phyloP scores from a whole-genome alignment of 2,888 invertebrate species.

The Cryptocheilus praepositus region DNA sequence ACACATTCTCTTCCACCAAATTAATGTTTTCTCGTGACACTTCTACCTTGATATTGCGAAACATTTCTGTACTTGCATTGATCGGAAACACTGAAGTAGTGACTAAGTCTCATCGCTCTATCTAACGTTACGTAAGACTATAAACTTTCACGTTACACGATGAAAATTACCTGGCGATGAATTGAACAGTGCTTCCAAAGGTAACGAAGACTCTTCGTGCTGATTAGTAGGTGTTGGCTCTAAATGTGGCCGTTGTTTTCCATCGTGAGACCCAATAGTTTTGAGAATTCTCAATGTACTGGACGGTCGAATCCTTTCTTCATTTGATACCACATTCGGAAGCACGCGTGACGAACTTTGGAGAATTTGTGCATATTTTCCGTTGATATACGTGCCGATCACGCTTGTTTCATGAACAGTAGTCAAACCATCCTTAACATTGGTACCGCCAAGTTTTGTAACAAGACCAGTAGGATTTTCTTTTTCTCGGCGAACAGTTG shows the following conservation, averaged over 20 bases:
- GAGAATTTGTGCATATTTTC: conserved; percentile 90
- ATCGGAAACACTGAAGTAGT: too few relatives aligned
- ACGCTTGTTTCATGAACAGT: conserved; percentile 92
- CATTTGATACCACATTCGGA: conserved; percentile 58
- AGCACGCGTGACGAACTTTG: conserved; percentile 87
- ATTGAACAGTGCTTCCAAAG: conserved; percentile 78
- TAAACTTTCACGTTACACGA: background rate
- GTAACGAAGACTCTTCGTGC: conserved; percentile 78
- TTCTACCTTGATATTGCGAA: too few relatives aligned
- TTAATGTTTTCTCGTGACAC: too few relatives aligned
- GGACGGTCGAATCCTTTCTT: conserved; percentile 82
- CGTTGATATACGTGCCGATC: conserved; percentile 91
- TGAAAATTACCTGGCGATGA: conserved; percentile 70
- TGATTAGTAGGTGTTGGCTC: conserved; percentile 81
- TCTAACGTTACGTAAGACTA: too few relatives aligned
- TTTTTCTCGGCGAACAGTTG: conserved; percentile 77
- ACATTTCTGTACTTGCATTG: too few relatives aligned
- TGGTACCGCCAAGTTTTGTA: conserved; percentile 89
- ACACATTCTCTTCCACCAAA: too few relatives aligned
- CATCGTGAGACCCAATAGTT: conserved; percentile 83
- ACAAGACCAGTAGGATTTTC: conserved; percentile 88
- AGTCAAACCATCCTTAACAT: conserved; percentile 88
- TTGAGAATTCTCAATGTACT: conserved; percentile 83
- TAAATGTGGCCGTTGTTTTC: conserved; percentile 75
- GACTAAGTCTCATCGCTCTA: too few relatives aligned